These are phyloP conservation scores for Pleuronectes platessa DNA, from an alignment of 2,113 vertebrate genomes.

Conservation along the genomic window DNA sequence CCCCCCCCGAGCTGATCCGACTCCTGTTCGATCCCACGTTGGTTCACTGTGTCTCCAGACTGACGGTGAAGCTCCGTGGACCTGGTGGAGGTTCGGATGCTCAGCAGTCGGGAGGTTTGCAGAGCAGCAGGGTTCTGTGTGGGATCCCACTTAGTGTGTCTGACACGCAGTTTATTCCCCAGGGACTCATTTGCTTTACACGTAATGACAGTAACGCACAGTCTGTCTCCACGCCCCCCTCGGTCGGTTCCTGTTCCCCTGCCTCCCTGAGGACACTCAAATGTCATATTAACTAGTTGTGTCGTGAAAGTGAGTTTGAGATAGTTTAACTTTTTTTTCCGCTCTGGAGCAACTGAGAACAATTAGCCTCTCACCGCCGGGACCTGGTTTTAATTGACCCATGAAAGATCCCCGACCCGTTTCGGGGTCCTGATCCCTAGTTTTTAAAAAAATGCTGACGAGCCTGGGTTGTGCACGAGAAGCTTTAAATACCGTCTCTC, in stretches of 20 bases:
- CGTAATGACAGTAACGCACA: constrained; percentile 38
- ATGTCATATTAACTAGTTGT: constrained; percentile 48
- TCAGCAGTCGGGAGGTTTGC: no score
- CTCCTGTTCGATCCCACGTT: background rate
- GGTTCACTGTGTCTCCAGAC: background rate
- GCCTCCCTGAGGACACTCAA: constrained; percentile 35
- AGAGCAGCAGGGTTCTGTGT: constrained; percentile 15
- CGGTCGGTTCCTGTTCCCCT: constrained; percentile 11
- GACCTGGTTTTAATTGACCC: constrained; percentile 52
- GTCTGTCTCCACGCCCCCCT: constrained; percentile 23
- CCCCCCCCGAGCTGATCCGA: no score
- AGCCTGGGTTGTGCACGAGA: background rate
- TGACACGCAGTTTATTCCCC: constrained; percentile 38
- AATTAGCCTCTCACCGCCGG: constrained; percentile 45
- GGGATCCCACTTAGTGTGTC: constrained; percentile 35
- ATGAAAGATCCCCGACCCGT: constrained; percentile 34
- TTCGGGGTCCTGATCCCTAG: constrained; percentile 40
- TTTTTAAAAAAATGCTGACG: constrained; percentile 50
- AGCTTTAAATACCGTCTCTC: constrained; percentile 59
- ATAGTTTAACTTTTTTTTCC: constrained; percentile 35
- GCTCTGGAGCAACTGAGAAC: constrained; percentile 19
- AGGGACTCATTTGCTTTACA: constrained; percentile 49
- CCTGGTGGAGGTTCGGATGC: constrained; percentile 4
- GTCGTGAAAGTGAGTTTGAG: constrained; percentile 39
- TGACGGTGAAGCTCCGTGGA: background rate